Evolutionary conservation across 1,140 invertebrate species (phyloP), one percentile per base, ranked within the genome.

Genomic region (Bombus pyrosoma): DNA sequence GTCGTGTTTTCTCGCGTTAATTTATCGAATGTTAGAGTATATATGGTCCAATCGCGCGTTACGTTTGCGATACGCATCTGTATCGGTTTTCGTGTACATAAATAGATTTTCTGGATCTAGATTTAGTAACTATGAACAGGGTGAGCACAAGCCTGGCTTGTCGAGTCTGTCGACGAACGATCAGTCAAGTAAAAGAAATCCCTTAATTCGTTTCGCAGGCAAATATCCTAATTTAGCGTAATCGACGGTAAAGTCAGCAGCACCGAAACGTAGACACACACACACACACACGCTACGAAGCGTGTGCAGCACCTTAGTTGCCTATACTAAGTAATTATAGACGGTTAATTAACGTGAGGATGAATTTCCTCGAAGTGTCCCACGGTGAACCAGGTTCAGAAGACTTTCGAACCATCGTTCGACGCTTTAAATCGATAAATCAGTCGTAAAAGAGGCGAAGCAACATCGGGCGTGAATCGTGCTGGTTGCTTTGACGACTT

Each of bases 281-380:
- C 22, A 12, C 12, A 13, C 4, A 3, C 25, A 5, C 6, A 0
- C 68, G 85, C 10, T 69, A 64, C 59, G 41, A 64, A 57, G 22
- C n/a, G 3, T 87, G 39, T 79, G 78, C 47, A 87, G 80, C 81
- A 57, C 68, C 66, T 79, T 53, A 66, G 43, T 82, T 73, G 41
- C 59, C 71, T 73, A 22, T 32, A 28, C 62, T 83, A 68, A 64
- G 81, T 81, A 53, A 86, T 73, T 41, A n/a, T 39, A 73, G 39
- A 1, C 68, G 34, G 3, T 69, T 69, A 39, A 69, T 69, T 69
- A 69, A 3, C 34, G 28, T 1, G n/a, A 73, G 39, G 22, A 15
- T 25, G 15, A 18, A 34, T 3, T 34, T 34, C 32, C 66, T 25
- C 0, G 25, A 37, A 3, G 32, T 34, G 15, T 34, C 32, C 9